Conservation (phyloP, 1,140 invertebrate genomes). For the Meloidogyne exigua region DNA sequence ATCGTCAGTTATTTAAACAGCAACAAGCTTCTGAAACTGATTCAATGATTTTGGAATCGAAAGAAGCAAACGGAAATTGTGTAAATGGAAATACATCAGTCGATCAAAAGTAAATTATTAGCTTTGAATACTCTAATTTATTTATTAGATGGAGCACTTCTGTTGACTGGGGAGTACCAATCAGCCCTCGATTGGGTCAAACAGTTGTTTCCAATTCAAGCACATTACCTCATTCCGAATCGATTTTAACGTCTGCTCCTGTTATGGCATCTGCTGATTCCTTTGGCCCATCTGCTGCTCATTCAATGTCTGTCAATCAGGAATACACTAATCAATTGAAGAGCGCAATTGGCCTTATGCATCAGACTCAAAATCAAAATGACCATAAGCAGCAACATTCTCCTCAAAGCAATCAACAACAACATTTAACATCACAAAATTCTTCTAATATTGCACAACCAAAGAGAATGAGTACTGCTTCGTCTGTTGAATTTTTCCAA, state of each 20-base stretch:
- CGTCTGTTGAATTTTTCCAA: slow-evolving; percentile 4
- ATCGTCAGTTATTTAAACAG: neutral
- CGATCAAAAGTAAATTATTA: neutral
- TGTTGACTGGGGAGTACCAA: slow-evolving; percentile 8
- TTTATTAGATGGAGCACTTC: slow-evolving; percentile 20
- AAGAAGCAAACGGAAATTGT: neutral
- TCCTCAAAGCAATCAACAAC: neutral
- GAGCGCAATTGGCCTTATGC: slow-evolving; percentile 20
- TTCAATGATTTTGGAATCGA: neutral
- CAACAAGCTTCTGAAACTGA: neutral
- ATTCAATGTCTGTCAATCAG: slow-evolving; percentile 20
- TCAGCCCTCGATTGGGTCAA: neutral
- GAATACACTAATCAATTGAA: slow-evolving; percentile 20
- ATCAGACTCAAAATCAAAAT: neutral
- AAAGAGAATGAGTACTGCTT: neutral
- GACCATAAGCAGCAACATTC: neutral
- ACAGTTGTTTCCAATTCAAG: neutral
- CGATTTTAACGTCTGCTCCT: neutral
- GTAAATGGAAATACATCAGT: slow-evolving; percentile 6
- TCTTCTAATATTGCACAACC: neutral
- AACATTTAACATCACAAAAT: neutral
- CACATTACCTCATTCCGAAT: neutral
- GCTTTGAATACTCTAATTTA: neutral
- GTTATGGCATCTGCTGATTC: neutral
- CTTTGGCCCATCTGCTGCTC: slow-evolving; percentile 11